Base-by-base conservation (phyloP, 2,113 vertebrate species). In the Paralichthys olivaceus region DNA sequence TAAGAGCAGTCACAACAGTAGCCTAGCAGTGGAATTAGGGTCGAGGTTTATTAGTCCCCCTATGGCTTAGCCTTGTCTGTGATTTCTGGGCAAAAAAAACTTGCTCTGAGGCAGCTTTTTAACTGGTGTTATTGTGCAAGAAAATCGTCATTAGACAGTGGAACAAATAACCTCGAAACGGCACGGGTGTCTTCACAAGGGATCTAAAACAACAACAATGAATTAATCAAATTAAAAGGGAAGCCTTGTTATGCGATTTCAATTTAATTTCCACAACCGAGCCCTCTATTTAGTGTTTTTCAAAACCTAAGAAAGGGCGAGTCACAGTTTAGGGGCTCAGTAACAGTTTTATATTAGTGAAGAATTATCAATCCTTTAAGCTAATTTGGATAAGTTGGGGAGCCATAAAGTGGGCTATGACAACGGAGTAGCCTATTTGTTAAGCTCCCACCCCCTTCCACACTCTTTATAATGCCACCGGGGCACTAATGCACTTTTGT, bases 351-450 rank as follows among this genome's bases (percentile, higher is more conserved):
- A 94, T 95, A 93, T 95, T 94, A 93, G 91, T 89, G 82, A 94
- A 94, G 91, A 94, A 95, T 94, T 93, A 94, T 94, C 94, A 94
- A 95, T 95, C 93, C 94, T 94, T 95, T 95, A 95, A 94, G 94
- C 94, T 95, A 95, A 95, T 94, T 95, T 95, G 93, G 94, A 91
- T 94, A 95, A 92, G 92, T 94, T 94, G 91, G 85, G 89, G 81
- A 91, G 91, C 90, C 93, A 91, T 93, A 94, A 94, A 93, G 92
- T 94, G 90, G 91, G 93, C 91, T 92, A 84, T 87, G 89, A 90
- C 93, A 94, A 91, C 68, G 45, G 87, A 93, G 87, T 90, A 88
- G 87, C 86, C 90, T 89, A 89, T 92, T 93, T 91, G 90, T 89
- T 91, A 87, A 92, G 92, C 94, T 90, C 77, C 86, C 89, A 88